Percentiles rank a stretch among this genome's conserved stretches.
Evolutionary conservation across 2,797 vertebrate genomes (phyloP).

Genomic region (Parauchenoglanis ngamensis): DNA sequence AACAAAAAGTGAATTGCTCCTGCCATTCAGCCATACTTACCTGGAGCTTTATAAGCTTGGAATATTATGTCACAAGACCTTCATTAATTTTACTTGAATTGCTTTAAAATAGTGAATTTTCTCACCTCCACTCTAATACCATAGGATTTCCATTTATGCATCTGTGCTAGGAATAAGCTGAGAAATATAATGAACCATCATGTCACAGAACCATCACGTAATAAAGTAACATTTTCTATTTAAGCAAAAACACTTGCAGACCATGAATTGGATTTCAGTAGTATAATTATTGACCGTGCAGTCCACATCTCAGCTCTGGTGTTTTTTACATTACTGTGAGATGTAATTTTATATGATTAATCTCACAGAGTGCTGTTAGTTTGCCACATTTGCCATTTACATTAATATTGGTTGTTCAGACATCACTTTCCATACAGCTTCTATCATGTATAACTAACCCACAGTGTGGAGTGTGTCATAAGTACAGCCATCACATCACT

Average conservation of each 20-base stretch:
- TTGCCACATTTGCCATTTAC: constrained; percentile 60
- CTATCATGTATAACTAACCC: constrained; percentile 56
- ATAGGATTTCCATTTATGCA: not conserved
- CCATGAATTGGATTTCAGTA: not conserved
- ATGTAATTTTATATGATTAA: not conserved
- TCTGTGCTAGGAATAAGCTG: not conserved
- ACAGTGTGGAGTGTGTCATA: constrained; percentile 25
- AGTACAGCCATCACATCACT: constrained; percentile 31
- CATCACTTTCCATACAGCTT: constrained; percentile 37
- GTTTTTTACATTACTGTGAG: not conserved
- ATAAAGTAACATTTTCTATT: not conserved
- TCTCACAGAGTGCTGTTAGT: constrained; percentile 27
- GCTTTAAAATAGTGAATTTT: not conserved
- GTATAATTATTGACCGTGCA: not conserved
- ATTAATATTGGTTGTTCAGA: constrained; percentile 52
- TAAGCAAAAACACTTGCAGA: not conserved
- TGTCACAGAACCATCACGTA: too few species aligned
- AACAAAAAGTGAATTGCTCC: not conserved
- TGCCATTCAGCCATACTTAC: not conserved
- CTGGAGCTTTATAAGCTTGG: too few species aligned
- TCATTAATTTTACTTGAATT: not conserved
- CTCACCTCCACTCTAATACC: not conserved
- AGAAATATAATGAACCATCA: not conserved
- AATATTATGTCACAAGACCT: not conserved
- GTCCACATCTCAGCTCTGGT: not conserved